Conservation (phyloP, 1,140 invertebrate genomes). For the Aphidius gifuensis region DNA sequence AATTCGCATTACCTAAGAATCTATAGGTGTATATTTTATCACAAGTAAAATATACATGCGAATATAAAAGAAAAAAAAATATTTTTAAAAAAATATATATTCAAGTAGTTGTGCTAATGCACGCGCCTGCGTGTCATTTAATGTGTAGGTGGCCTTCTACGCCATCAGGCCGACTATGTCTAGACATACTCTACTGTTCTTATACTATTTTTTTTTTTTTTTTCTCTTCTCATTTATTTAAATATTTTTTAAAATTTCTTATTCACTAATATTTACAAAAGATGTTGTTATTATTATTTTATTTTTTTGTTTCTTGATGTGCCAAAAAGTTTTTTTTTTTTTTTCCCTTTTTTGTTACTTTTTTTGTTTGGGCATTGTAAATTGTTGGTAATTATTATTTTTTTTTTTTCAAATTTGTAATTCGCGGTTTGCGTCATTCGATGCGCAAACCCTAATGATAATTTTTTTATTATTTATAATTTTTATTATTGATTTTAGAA, state of each 20-base stretch:
- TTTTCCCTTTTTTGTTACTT: not conserved
- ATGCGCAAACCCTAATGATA: not conserved
- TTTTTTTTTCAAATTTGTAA: not conserved
- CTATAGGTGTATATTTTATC: slow-evolving; percentile 26
- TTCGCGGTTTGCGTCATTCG: not conserved
- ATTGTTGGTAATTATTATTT: no score
- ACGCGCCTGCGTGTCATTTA: slow-evolving; percentile 22
- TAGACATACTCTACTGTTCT: slow-evolving; percentile 21
- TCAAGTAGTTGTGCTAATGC: slow-evolving; percentile 17
- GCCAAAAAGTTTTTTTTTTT: not conserved
- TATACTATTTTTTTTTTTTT: slow-evolving; percentile 22
- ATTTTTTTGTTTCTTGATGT: not conserved
- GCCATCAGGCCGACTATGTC: slow-evolving; percentile 35
- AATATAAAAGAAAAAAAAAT: not conserved
- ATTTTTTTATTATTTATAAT: no score
- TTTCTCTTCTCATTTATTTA: not conserved
- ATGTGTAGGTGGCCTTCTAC: slow-evolving; percentile 27
- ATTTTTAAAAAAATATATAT: not conserved
- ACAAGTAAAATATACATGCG: slow-evolving; percentile 1
- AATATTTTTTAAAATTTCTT: slow-evolving; percentile 1
- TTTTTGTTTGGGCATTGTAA: no score
- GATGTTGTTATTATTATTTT: not conserved
- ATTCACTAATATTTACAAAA: not conserved
- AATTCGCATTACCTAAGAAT: slow-evolving; percentile 42
- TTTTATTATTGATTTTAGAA: no score